These are phyloP conservation scores for Hexactinellida sp. DNA, from an alignment of 37 sponge, comb jelly and placozoan genomes.

Conservation along the genomic window DNA sequence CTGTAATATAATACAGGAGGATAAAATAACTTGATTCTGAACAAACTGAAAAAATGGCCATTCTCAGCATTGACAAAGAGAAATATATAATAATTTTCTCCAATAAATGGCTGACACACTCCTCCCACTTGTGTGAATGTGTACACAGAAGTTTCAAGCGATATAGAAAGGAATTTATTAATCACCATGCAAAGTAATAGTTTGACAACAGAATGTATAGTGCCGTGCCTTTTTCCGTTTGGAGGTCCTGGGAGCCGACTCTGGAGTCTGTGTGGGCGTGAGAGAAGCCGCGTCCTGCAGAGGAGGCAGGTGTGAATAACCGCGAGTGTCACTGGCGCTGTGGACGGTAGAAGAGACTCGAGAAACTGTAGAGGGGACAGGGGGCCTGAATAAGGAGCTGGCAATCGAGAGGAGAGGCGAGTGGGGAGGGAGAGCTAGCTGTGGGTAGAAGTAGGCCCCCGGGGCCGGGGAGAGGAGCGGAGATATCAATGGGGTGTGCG, in stretches of 20 bases:
- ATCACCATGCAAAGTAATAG: background rate
- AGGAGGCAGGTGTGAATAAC: too few species aligned
- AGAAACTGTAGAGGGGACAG: background rate
- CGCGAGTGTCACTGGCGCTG: background rate
- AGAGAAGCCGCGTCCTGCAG: too few species aligned
- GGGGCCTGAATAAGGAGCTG: background rate
- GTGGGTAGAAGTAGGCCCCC: background rate
- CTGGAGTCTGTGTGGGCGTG: too few species aligned
- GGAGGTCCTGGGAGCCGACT: background rate
- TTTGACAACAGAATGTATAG: background rate
- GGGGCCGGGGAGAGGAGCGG: too few species aligned
- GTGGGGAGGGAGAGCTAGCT: background rate
- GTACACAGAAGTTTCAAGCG: too few species aligned
- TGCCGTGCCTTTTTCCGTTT: background rate
- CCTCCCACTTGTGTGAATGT: too few species aligned
- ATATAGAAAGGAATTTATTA: background rate
- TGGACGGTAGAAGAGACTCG: background rate
- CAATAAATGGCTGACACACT: too few species aligned
- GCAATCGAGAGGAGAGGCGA: background rate
- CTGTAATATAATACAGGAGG: background rate
- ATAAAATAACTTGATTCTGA: background rate
- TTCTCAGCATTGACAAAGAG: too few species aligned
- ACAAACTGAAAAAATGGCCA: too few species aligned
- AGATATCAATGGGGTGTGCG: too few species aligned
- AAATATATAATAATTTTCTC: too few species aligned